Evolutionary conservation across 2,797 vertebrate genomes (phyloP).

Genomic region (Typhlichthys subterraneus): DNA sequence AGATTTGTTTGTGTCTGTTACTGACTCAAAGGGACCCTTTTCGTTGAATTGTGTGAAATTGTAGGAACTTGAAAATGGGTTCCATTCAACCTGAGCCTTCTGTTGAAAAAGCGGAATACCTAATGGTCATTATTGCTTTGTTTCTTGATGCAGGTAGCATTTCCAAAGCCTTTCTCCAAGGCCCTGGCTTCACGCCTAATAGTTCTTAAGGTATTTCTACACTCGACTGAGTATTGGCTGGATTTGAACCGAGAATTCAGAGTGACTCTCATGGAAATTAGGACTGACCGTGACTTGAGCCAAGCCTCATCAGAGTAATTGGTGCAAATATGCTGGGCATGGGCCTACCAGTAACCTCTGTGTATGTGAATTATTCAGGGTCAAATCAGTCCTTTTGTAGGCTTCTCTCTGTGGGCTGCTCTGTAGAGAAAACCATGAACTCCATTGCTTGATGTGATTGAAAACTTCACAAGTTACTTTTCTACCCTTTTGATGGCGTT

Average conservation of each 20-base stretch:
- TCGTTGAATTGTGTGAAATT: slow-evolving; percentile 51
- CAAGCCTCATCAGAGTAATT: slow-evolving; percentile 54
- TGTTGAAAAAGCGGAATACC: slow-evolving; percentile 15
- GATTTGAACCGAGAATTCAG: slow-evolving; percentile 11
- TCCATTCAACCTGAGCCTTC: slow-evolving; percentile 14
- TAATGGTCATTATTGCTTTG: slow-evolving; percentile 2
- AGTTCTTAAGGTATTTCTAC: not conserved
- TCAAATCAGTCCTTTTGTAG: slow-evolving; percentile 15
- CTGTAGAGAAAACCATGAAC: not conserved
- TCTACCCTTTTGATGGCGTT: not conserved
- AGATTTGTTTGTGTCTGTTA: slow-evolving; percentile 62
- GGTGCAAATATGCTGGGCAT: slow-evolving; percentile 25
- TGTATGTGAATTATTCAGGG: slow-evolving; percentile 31
- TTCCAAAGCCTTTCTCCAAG: not conserved
- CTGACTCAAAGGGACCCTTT: slow-evolving; percentile 55
- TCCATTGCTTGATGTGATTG: not conserved
- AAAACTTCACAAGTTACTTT: not conserved
- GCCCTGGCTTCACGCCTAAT: not conserved
- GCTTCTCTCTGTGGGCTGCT: slow-evolving; percentile 3
- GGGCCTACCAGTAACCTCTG: slow-evolving; percentile 12
- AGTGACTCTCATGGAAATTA: slow-evolving; percentile 48
- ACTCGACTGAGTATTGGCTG: not conserved
- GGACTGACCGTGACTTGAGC: slow-evolving; percentile 39
- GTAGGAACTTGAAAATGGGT: slow-evolving; percentile 46
- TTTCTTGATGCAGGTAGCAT: not conserved